Conservation (phyloP, 2,113 vertebrate genomes). For the Noturus placidus region DNA sequence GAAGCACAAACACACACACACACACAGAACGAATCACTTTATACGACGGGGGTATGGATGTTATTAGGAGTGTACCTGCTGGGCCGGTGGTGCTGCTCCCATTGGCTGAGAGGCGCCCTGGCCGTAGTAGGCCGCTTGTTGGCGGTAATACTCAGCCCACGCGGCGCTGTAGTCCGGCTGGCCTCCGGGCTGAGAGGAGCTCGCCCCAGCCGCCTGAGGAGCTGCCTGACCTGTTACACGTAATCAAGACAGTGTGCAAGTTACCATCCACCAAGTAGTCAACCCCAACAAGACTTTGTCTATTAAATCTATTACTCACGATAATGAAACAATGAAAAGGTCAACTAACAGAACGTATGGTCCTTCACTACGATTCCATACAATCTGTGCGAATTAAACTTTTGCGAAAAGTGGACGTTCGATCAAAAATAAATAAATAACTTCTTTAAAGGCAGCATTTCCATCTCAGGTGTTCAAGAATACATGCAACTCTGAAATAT, state of each 20-base stretch:
- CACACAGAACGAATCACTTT: constrained; percentile 1
- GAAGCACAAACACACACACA: constrained; percentile 45
- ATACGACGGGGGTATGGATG: constrained; percentile 16
- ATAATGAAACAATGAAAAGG: no score
- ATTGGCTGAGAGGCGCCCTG: constrained; percentile 91
- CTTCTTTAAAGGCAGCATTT: no score
- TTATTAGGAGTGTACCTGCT: constrained; percentile 81
- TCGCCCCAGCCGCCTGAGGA: constrained; percentile 77
- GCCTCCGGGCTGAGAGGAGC: constrained; percentile 82
- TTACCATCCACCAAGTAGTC: neutral
- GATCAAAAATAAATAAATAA: no score
- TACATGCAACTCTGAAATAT: no score
- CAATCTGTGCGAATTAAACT: no score
- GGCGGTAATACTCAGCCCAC: constrained; percentile 97
- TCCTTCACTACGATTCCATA: no score
- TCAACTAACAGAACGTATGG: no score
- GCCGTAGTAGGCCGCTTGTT: constrained; percentile 96
- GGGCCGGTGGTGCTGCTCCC: constrained; percentile 87
- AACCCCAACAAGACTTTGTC: neutral
- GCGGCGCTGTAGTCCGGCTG: constrained; percentile 97
- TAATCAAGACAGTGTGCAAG: no score
- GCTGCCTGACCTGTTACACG: constrained; percentile 71
- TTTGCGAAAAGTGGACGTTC: no score
- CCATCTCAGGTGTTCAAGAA: no score
- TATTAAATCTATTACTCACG: no score